Evolutionary conservation across 1,140 invertebrate genomes (phyloP).

Genomic region (Cardiocondyla obscurior): DNA sequence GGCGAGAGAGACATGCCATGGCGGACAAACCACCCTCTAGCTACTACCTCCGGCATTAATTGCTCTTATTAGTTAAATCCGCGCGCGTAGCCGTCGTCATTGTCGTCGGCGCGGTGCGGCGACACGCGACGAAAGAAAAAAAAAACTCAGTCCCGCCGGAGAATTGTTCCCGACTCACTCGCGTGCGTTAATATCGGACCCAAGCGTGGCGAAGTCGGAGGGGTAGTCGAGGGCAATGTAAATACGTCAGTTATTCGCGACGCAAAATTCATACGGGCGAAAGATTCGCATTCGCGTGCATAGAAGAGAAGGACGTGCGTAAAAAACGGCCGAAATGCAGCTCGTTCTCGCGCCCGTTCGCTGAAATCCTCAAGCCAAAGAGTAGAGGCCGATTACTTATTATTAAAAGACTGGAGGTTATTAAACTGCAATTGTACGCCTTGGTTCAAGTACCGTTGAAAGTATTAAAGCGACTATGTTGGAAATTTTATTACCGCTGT

Average conservation of each 20-base stretch:
- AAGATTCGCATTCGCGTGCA: background rate
- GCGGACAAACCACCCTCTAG: conserved; percentile 79
- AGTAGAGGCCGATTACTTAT: background rate
- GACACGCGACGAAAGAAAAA: conserved; percentile 31
- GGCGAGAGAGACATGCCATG: conserved; percentile 80
- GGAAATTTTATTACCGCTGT: conserved; percentile 25
- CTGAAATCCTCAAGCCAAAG: background rate
- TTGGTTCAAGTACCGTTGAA: conserved; percentile 18
- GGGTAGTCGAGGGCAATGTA: background rate
- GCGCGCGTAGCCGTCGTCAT: conserved; percentile 56
- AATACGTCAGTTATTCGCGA: conserved; percentile 7
- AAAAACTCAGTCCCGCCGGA: conserved; percentile 16
- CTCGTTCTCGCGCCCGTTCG: background rate
- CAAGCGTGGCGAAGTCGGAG: background rate
- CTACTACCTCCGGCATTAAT: conserved; percentile 82
- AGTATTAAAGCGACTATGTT: conserved; percentile 37
- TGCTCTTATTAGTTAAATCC: conserved; percentile 82
- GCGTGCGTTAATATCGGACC: conserved; percentile 9
- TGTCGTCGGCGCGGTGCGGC: conserved; percentile 15
- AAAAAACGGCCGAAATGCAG: too few relatives aligned
- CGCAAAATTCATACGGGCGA: conserved; percentile 7
- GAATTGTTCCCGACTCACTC: background rate
- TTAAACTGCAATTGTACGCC: conserved; percentile 13
- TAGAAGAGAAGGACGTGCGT: background rate
- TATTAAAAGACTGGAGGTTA: conserved; percentile 6